Evolutionary conservation across 2,888 invertebrate species (phyloP).

Genomic region (Sisyra terminalis): DNA sequence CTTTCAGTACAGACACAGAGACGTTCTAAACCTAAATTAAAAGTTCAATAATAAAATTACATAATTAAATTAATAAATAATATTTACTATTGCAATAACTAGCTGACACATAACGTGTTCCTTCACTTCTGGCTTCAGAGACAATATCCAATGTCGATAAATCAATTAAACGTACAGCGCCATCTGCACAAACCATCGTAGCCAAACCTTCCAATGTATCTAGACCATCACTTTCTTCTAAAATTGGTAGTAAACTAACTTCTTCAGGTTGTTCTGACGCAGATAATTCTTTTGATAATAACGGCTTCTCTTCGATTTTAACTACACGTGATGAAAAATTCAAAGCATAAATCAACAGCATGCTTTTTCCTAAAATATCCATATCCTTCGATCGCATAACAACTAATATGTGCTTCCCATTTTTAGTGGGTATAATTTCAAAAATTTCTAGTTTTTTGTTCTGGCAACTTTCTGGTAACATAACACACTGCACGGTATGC

Average conservation of each 20-base stretch:
- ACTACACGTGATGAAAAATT: slow-evolving; percentile 31
- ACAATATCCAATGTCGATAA: slow-evolving; percentile 51
- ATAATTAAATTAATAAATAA: slow-evolving; percentile 5
- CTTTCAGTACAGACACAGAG: slow-evolving; percentile 68
- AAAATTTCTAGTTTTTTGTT: slow-evolving; percentile 36
- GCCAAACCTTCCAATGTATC: slow-evolving; percentile 37
- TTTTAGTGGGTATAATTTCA: slow-evolving; percentile 50
- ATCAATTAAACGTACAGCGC: slow-evolving; percentile 54
- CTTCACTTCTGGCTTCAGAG: slow-evolving; percentile 48
- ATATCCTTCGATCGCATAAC: slow-evolving; percentile 26
- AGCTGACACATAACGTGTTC: slow-evolving; percentile 61
- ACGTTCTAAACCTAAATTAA: slow-evolving; percentile 50
- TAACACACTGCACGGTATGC: slow-evolving; percentile 38
- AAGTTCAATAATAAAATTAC: background rate
- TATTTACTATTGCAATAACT: slow-evolving; percentile 67
- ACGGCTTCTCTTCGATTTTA: slow-evolving; percentile 39
- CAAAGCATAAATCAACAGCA: slow-evolving; percentile 37
- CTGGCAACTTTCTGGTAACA: slow-evolving; percentile 33
- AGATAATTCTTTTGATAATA: slow-evolving; percentile 40
- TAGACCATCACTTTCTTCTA: slow-evolving; percentile 18
- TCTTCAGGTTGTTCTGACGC: slow-evolving; percentile 51
- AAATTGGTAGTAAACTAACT: slow-evolving; percentile 45
- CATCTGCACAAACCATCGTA: slow-evolving; percentile 58
- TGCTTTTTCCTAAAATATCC: slow-evolving; percentile 22
- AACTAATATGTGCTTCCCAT: slow-evolving; percentile 49